These are phyloP conservation scores for Meliscaeva auricollis DNA, from an alignment of 2,888 invertebrate genomes.

Conservation along the genomic window DNA sequence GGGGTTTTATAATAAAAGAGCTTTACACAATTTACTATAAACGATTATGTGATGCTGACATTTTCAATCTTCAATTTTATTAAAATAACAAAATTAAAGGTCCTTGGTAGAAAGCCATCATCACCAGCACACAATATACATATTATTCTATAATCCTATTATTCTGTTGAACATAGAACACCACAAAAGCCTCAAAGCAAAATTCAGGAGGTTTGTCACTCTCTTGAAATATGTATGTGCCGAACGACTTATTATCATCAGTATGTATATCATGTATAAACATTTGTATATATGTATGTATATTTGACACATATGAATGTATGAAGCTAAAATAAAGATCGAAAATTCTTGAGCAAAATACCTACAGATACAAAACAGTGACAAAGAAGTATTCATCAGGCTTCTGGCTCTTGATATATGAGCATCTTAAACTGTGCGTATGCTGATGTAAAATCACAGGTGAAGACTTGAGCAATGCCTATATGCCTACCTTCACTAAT, in stretches of 20 bases:
- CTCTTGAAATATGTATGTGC: conserved; percentile 22
- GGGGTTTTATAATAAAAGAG: conserved; percentile 5
- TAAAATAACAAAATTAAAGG: conserved; percentile 36
- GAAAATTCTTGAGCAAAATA: conserved; percentile 20
- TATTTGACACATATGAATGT: conserved; percentile 1
- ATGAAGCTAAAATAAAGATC: conserved; percentile 25
- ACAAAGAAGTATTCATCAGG: neutral
- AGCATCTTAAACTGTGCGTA: conserved; percentile 14
- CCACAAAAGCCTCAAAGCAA: conserved; percentile 43
- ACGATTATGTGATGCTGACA: conserved; percentile 37
- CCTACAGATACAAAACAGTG: neutral
- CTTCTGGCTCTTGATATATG: neutral
- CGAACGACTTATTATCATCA: conserved; percentile 26
- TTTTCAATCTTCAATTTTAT: conserved; percentile 33
- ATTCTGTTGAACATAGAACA: conserved; percentile 23
- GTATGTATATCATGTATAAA: neutral
- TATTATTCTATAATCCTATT: conserved; percentile 43
- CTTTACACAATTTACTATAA: conserved; percentile 29
- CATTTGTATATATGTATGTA: neutral
- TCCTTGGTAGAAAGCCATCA: conserved; percentile 27
- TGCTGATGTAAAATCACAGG: conserved; percentile 1
- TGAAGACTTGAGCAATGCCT: neutral
- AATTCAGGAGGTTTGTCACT: conserved; percentile 38
- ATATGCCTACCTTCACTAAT: neutral
- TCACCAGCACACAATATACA: conserved; percentile 21